Conservation (phyloP, 2,113 vertebrate species). For the Clarias macrocephalus region DNA sequence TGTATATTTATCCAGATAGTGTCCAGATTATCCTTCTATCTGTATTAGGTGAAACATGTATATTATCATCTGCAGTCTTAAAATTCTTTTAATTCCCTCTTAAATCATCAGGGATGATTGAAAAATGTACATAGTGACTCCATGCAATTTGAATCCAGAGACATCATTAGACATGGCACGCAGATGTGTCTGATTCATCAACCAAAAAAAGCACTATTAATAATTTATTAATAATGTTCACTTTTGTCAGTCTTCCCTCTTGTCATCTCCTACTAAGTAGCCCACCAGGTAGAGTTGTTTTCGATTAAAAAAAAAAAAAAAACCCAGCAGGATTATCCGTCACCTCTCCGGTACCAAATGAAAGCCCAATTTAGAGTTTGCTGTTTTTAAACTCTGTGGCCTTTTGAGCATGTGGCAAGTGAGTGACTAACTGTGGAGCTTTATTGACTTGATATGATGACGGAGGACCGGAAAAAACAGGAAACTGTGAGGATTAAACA, state of each 20-base stretch:
- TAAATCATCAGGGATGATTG: neutral
- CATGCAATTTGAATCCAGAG: neutral
- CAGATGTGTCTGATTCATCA: neutral
- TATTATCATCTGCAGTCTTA: neutral
- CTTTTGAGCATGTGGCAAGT: neutral
- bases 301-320: neutral
- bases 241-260: neutral
- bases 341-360: neutral
- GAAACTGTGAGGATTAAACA: constrained; percentile 6
- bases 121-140: neutral
- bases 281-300: neutral
- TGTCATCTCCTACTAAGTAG: neutral
- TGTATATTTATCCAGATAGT: too few relatives aligned
- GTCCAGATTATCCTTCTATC: neutral
- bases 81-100: neutral
- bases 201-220: neutral
- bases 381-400: constrained; percentile 31
- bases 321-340: neutral
- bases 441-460: constrained; percentile 30
- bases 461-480: neutral
- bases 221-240: constrained; percentile 1
- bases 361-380: neutral
- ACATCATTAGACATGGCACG: neutral
- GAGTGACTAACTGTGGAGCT: constrained; percentile 7
- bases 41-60: neutral